A percentile compares a stretch with the other conserved stretches of the same genome.
phyloP scores from a whole-genome alignment of 2,113 vertebrate species.

The Aptenodytes forsteri region DNA sequence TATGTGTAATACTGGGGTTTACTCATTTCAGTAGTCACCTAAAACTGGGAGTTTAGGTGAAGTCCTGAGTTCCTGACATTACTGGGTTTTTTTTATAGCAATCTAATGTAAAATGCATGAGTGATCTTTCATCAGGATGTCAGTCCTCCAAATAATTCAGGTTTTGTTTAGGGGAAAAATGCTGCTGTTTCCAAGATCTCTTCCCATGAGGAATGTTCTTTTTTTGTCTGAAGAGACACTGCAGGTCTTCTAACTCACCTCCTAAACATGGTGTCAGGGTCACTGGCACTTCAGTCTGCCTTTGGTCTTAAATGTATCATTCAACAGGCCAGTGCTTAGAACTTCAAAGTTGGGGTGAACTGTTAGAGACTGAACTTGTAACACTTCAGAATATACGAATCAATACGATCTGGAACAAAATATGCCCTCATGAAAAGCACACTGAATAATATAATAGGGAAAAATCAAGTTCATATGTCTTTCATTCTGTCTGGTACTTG shows the following conservation, averaged over 20 bases:
- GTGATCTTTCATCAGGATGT: background rate
- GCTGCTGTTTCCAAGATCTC: background rate
- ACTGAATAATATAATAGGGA: background rate
- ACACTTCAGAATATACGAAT: background rate
- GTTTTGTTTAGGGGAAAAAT: background rate
- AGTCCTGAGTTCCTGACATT: background rate
- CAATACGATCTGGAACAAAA: background rate
- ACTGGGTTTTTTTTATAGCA: background rate
- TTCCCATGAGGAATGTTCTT: background rate
- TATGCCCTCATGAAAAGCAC: background rate
- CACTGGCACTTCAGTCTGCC: background rate
- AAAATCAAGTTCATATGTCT: background rate
- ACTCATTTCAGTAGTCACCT: background rate
- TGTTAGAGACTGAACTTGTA: background rate
- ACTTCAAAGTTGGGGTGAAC: background rate
- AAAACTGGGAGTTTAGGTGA: background rate
- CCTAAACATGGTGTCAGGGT: background rate
- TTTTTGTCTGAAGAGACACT: background rate
- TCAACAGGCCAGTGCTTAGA: background rate
- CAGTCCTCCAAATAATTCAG: background rate
- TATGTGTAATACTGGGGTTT: background rate
- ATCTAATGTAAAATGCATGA: background rate
- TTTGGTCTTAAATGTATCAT: background rate
- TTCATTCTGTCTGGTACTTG: background rate
- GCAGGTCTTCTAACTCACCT: background rate